Evolutionary conservation across 2,888 invertebrate species (phyloP).

Genomic region (Tachina fera): DNA sequence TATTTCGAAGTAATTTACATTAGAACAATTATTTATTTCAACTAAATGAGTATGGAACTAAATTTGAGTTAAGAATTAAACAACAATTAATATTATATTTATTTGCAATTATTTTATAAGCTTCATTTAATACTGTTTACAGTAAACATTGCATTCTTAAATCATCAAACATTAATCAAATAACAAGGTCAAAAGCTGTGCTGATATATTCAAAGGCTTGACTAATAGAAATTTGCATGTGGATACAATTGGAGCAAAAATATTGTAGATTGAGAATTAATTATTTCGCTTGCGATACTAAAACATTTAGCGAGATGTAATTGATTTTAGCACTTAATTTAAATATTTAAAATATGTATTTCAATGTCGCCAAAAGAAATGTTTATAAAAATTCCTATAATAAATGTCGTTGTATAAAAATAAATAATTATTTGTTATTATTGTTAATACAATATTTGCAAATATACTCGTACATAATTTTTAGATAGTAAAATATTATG

Average conservation of each 20-base stretch:
- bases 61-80: slow-evolving; percentile 28
- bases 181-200: slow-evolving; percentile 31
- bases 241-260: slow-evolving; percentile 7
- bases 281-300: background rate
- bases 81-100: slow-evolving; percentile 31
- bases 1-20: background rate
- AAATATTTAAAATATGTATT: slow-evolving; percentile 21
- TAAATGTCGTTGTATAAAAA: background rate
- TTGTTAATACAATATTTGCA: too few relatives aligned
- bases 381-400: slow-evolving; percentile 7
- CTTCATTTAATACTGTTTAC: slow-evolving; percentile 11
- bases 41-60: slow-evolving; percentile 4
- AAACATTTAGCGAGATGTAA: slow-evolving; percentile 29
- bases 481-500: too few relatives aligned
- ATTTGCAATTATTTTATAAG: background rate
- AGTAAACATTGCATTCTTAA: slow-evolving; percentile 20
- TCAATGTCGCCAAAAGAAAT: slow-evolving; percentile 62
- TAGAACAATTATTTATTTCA: slow-evolving; percentile 7
- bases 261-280: background rate
- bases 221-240: slow-evolving; percentile 23
- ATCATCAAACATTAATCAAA: slow-evolving; percentile 60
- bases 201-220: slow-evolving; percentile 12
- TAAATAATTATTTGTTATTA: too few relatives aligned
- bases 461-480: too few relatives aligned
- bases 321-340: slow-evolving; percentile 38